Evolutionary conservation across 1,140 invertebrate genomes (phyloP), one percentile per base, ranked within the genome.

Genomic region (Ericerus pela): DNA sequence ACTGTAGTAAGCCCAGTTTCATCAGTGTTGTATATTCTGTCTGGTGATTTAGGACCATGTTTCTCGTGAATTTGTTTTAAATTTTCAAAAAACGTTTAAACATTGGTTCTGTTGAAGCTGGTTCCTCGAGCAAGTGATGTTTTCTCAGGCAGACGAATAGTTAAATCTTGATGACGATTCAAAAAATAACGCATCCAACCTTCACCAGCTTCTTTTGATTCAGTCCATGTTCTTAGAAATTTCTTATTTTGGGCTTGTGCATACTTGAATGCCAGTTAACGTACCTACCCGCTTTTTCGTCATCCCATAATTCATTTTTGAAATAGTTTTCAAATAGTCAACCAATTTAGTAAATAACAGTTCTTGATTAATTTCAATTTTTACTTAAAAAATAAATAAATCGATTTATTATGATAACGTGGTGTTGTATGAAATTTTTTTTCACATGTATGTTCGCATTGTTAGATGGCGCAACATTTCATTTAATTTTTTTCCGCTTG

Each of bases 61-160:
- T 38, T 28, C 4, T 22, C 11, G 38, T 36, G 18, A 26, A 27
- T 30, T 8, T 11, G n/a, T 16, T 37, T 55, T 8, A 68, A 64
- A 58, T 68, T 69, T 22, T 65, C 58, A 63, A 62, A 72, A 64
- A 72, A 73, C 27, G 54, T 43, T 11, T 31, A 37, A 1, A 71
- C 65, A 60, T 70, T 70, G 10, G 54, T 52, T 72, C 68, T 67
- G 62, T 73, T 74, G 58, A 74, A 72, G 12, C 63, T 62, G 2
- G 67, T 72, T 22, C 66, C 66, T 57, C 69, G 60, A 1, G 67
- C 62, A 38, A 72, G 56, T 58, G 70, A 70, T 28, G 68, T 70
- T 38, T 63, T 63, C 60, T 72, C 69, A 55, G 72, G 70, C 59
- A 58, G 67, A 47, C 66, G 54, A 22, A 73, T 54, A 36, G 63